Evolutionary conservation across 2,113 vertebrate species (phyloP).

Genomic region (Mormyrus lacerda): DNA sequence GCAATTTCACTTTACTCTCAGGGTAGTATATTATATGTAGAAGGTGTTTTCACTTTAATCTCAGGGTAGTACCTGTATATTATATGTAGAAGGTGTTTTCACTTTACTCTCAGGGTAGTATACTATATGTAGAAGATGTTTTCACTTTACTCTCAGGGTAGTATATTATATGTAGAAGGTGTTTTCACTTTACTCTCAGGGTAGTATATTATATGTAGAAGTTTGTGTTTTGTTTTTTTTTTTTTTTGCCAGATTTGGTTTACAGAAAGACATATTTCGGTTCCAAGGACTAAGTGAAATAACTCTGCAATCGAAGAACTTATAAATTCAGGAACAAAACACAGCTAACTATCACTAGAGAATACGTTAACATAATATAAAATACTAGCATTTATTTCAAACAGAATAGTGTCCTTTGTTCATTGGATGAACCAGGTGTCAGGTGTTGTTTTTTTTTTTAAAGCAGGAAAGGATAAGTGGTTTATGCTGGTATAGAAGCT

Average conservation of each 20-base stretch:
- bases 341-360: background rate
- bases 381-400: background rate
- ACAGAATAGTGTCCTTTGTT: background rate
- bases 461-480: background rate
- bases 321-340: background rate
- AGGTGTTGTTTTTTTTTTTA: background rate
- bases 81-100: background rate
- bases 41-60: too few species aligned
- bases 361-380: background rate
- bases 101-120: too few species aligned
- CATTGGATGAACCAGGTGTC: background rate
- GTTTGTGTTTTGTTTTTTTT: conserved; percentile 18
- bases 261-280: conserved; percentile 23
- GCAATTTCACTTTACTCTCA: conserved; percentile 7
- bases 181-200: too few species aligned
- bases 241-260: background rate
- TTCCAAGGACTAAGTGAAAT: background rate
- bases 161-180: background rate
- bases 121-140: background rate
- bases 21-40: too few species aligned
- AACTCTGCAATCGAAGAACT: background rate
- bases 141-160: too few species aligned
- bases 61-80: too few species aligned
- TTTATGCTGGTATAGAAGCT: background rate
- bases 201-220: background rate